Evolutionary conservation across 2,113 vertebrate genomes (phyloP), one percentile per base, ranked within the genome.

Genomic region (Campylomormyrus numenius): DNA sequence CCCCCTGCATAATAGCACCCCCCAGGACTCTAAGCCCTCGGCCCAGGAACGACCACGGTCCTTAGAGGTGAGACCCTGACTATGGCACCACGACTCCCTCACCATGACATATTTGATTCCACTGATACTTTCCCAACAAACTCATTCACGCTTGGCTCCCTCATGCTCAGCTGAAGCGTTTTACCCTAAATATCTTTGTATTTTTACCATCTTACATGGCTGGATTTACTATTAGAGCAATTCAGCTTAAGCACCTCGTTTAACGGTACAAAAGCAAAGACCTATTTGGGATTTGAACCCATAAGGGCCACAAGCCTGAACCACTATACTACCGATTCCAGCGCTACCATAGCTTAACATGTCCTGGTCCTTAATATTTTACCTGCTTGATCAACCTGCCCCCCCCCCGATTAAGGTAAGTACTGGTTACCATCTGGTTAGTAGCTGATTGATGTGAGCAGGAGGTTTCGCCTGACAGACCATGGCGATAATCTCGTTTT

Each of bases 1-100:
- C 24, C 45, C 91, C 7, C 90, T 93, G 5, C 90, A 91, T 13
- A 58, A 53, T 27, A 50, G 90, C 49, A 13, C 66, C 0, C 0
- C 89, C 74, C 53, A 91, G 0, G 92, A 93, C 31, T 89, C 85
- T 7, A 93, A 89, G 89, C 89, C 91, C 62, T 88, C 92, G 2
- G 88, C 92, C 91, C 94, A 90, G 92, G 95, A 96, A 62, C 91
- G 94, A 0, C 95, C 94, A 7, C 93, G 58, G 52, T 96, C 95
- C 5, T 50, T 96, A 45, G 95, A 96, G 92, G 96, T 96, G 93
- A 94, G 74, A 42, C 35, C 1, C n/a, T 49, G 24, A 9, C 39
- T 62, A 3, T 19, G 5, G 46, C 7, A 48, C 17, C 15, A 5
- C 5, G 10, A 2, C 80, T 7, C 1, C 21, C 80, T 24, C 2